A percentile compares a stretch with the other conserved stretches of the same genome.
phyloP scores from a whole-genome alignment of 2,888 invertebrate genomes.

The Smittia aterrima region DNA sequence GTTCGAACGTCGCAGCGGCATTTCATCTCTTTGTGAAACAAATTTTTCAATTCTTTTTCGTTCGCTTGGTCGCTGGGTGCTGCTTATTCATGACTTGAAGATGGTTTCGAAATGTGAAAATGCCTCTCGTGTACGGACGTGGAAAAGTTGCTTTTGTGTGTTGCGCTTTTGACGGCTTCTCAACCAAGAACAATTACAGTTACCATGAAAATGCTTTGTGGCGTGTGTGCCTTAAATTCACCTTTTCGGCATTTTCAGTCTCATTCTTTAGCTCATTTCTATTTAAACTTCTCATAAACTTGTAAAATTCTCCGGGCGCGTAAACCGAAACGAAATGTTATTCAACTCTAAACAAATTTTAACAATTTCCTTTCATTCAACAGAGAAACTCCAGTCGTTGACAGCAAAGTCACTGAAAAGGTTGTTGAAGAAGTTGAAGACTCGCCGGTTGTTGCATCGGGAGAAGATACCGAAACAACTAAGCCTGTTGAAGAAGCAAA shows the following conservation, averaged over 20 bases:
- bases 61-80: neutral
- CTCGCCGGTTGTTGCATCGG: slow-evolving; percentile 5
- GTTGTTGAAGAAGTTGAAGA: slow-evolving; percentile 12
- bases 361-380: neutral
- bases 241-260: slow-evolving; percentile 34
- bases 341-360: neutral
- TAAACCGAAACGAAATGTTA: too few relatives aligned
- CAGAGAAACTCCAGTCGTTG: slow-evolving; percentile 20
- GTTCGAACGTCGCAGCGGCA: neutral
- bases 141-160: neutral
- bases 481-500: neutral
- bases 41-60: slow-evolving; percentile 2
- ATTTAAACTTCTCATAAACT: slow-evolving; percentile 6
- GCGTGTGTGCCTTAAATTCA: neutral
- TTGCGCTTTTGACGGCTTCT: neutral
- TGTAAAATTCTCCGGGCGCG: slow-evolving; percentile 28
- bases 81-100: slow-evolving; percentile 1
- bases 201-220: slow-evolving; percentile 29
- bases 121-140: neutral
- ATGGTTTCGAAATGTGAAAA: neutral
- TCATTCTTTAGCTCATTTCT: slow-evolving; percentile 12
- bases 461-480: neutral
- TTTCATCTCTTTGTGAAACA: slow-evolving; percentile 11
- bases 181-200: slow-evolving; percentile 34
- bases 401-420: slow-evolving; percentile 23